A percentile compares a stretch with the other conserved stretches of the same genome.
phyloP scores from a whole-genome alignment of 2,113 vertebrate genomes.

The Nesogale talazaci region DNA sequence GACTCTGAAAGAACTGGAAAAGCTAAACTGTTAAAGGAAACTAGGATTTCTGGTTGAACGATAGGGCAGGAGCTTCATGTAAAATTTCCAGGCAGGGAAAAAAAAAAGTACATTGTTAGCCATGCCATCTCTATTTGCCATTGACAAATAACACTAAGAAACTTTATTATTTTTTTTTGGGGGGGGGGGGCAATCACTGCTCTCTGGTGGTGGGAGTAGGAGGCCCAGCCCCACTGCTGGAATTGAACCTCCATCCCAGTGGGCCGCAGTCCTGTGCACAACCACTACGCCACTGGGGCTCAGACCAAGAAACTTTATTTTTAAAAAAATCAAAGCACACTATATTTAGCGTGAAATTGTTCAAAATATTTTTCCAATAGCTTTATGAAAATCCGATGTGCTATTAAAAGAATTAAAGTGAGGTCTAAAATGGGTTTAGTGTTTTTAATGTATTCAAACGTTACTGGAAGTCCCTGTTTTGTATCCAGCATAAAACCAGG shows the following conservation, averaged over 20 bases:
- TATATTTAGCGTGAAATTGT: not conserved
- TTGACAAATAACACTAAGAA: not conserved
- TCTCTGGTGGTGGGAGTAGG: too few species aligned
- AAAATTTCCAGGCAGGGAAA: not conserved
- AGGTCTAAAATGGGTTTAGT: not conserved
- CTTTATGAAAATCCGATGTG: not conserved
- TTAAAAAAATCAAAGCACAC: not conserved
- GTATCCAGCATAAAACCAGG: not conserved
- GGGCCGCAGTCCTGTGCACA: too few species aligned
- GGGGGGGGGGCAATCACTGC: too few species aligned
- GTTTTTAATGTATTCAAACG: not conserved
- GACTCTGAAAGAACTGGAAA: not conserved
- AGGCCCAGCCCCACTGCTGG: too few species aligned
- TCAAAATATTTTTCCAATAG: not conserved
- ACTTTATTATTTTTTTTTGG: too few species aligned
- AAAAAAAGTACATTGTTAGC: not conserved
- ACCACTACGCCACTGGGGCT: too few species aligned
- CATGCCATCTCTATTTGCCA: not conserved
- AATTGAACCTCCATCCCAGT: too few species aligned
- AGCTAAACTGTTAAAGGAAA: conserved; percentile 1
- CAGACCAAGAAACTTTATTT: not conserved
- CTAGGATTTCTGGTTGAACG: not conserved
- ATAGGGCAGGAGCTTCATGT: not conserved
- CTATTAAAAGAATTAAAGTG: conserved; percentile 36
- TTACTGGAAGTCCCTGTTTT: not conserved